Base-by-base conservation (phyloP, 2,888 invertebrate species). In the Corbicula japonica region DNA sequence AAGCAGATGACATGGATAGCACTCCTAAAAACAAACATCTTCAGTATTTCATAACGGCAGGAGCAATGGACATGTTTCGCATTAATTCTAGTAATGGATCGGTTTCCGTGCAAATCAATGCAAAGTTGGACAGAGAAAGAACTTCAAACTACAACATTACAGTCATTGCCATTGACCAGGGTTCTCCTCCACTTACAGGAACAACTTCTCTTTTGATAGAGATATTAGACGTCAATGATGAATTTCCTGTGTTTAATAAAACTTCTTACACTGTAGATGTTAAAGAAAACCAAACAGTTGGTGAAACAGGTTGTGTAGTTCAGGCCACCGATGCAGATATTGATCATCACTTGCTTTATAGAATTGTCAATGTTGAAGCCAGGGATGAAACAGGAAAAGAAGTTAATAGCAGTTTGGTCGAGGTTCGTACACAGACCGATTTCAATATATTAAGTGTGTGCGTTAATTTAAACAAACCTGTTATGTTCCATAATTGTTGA, bases 221-320 rank as follows among this genome's bases (percentile, higher is more conserved):
- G 1, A 60, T 92, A 1, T 54, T 21, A n/a, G 89, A 90, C 58
- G 87, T 90, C 15, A 92, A 92, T 66, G 91, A 92, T 72, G 86
- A 88, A 71, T 32, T 30, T 21, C 92, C 92, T 21, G 23, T 6
- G 1, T 83, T 83, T 54, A 52, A 44, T 15, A 2, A 48, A 2
- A 44, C 26, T 1, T 0, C 15, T 3, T 78, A 66, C 50, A 6
- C 12, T 2, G 50, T 30, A 0, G 6, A 10, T 2, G 68, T 77
- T 5, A 21, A 26, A 30, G 83, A 80, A 68, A 69, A 69, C 50
- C n/a, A 28, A 0, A 62, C 44, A 15, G 5, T 12, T 21, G 0
- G 6, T 1, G 48, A 46, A 32, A 50, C 21, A 10, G 23, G 12
- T 10, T 18, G 35, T 8, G 26, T 74, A 1, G 48, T 56, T n/a